Percentiles rank a stretch among this genome's conserved stretches.
These are phyloP conservation scores for Varanus komodoensis DNA, from an alignment of 2,113 vertebrate genomes.

Conservation along the genomic window DNA sequence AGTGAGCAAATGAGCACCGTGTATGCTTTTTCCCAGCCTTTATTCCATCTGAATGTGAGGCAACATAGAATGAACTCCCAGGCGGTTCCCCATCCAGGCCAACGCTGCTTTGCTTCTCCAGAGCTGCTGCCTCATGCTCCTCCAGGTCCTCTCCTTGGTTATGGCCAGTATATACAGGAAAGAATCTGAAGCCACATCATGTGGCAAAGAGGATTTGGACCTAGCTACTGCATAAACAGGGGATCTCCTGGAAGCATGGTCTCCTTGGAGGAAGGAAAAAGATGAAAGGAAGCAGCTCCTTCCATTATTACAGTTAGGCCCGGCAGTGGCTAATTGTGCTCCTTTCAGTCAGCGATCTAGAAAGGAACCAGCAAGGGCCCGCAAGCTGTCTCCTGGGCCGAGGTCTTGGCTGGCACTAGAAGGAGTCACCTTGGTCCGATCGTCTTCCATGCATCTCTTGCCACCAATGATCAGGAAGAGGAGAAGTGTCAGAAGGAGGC, in stretches of 20 bases:
- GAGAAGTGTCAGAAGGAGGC: too few species aligned
- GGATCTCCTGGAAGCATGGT: neutral
- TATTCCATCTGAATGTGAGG: neutral
- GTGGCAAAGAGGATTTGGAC: neutral
- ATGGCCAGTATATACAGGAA: neutral
- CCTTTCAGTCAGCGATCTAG: neutral
- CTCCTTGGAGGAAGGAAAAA: neutral
- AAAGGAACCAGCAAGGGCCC: neutral
- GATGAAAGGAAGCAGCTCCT: neutral
- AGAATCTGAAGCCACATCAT: neutral
- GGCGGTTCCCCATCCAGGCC: neutral
- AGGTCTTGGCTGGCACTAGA: too few species aligned
- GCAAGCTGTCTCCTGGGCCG: neutral
- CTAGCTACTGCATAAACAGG: neutral
- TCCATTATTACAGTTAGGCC: neutral
- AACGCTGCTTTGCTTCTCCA: neutral
- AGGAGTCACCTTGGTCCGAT: too few species aligned
- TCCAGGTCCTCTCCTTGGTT: neutral
- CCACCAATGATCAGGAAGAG: too few species aligned
- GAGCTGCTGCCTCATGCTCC: neutral
- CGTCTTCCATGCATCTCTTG: too few species aligned
- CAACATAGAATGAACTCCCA: neutral
- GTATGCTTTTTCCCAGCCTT: neutral
- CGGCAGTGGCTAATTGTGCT: neutral
- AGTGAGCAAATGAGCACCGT: too few species aligned